These are phyloP conservation scores for Drosophila fuyamai DNA, from an alignment of 1,140 invertebrate genomes.

Conservation along the genomic window DNA sequence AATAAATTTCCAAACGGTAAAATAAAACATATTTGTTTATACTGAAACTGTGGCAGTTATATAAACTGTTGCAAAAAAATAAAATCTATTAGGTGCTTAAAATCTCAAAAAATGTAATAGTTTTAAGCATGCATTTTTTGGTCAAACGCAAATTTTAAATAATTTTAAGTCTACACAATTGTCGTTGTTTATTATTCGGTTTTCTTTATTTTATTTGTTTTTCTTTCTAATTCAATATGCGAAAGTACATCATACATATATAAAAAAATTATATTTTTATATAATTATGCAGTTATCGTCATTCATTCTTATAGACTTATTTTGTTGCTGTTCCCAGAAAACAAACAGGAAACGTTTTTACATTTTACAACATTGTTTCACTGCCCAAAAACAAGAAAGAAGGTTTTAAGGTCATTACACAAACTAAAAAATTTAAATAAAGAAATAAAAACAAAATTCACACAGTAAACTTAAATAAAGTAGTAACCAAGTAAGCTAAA, in stretches of 20 bases:
- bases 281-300: conserved; percentile 41
- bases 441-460: conserved; percentile 58
- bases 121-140: not conserved
- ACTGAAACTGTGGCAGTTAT: not conserved
- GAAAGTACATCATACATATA: conserved; percentile 38
- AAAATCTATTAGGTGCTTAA: too few relatives aligned
- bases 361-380: conserved; percentile 52
- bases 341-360: conserved; percentile 50
- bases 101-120: not conserved
- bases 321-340: conserved; percentile 43
- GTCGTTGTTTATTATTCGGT: conserved; percentile 45
- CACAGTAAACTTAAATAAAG: conserved; percentile 38
- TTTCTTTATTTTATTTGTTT: conserved; percentile 59
- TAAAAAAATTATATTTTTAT: conserved; percentile 63
- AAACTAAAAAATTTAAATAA: conserved; percentile 60
- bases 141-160: not conserved
- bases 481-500: conserved; percentile 52
- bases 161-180: conserved; percentile 19
- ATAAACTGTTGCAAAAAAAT: too few relatives aligned
- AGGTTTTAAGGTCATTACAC: conserved; percentile 45
- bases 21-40: not conserved
- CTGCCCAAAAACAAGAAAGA: conserved; percentile 47
- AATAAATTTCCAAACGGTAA: not conserved
- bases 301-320: conserved; percentile 45
- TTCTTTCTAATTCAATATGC: conserved; percentile 47